These are phyloP conservation scores for Pseudorasbora parva DNA, from an alignment of 2,113 vertebrate species.

Conservation along the genomic window DNA sequence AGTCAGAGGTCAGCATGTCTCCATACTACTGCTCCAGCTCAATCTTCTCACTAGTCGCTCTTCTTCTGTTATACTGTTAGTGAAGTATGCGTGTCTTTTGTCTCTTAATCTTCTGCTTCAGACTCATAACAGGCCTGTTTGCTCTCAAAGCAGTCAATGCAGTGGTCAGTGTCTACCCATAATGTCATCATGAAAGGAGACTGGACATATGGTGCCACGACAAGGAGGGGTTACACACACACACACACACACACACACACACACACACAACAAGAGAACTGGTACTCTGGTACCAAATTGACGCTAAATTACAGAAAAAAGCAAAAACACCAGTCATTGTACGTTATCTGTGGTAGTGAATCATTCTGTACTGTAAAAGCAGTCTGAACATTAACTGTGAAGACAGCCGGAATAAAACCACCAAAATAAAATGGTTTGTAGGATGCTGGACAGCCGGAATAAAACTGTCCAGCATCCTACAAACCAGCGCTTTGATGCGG, in stretches of 20 bases:
- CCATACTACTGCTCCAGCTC: background rate
- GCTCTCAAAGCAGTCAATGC: background rate
- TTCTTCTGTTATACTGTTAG: background rate
- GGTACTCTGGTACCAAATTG: background rate
- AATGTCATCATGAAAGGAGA: background rate
- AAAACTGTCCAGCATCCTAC: no score
- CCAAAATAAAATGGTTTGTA: no score
- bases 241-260: background rate
- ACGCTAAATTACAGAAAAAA: background rate
- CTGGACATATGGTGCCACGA: background rate
- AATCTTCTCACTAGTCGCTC: no score
- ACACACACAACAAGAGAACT: background rate
- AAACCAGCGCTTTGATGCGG: no score
- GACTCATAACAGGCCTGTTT: background rate
- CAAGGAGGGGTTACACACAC: slow-evolving; percentile 1
- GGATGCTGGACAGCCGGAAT: no score
- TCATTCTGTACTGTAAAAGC: background rate
- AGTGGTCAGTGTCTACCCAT: slow-evolving; percentile 5
- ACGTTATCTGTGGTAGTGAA: background rate
- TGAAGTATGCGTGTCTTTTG: background rate
- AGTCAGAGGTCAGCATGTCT: background rate
- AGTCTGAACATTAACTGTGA: no score
- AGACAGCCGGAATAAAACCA: no score
- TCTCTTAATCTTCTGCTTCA: background rate
- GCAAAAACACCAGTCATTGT: background rate